Evolutionary conservation across 2,888 invertebrate species (phyloP).

Genomic region (Onchidella celtica): DNA sequence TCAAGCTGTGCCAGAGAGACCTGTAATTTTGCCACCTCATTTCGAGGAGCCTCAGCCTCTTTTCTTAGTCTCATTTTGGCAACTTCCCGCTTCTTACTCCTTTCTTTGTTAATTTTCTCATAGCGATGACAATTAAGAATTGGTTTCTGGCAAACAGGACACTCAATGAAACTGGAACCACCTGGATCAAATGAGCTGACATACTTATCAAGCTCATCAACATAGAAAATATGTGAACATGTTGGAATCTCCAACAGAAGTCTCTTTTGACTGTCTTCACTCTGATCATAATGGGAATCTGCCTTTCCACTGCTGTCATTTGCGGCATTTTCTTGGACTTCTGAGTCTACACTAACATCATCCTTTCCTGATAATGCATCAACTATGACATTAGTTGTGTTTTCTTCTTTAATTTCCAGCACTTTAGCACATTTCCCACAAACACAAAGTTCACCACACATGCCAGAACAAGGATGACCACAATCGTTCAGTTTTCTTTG

Average conservation of each 20-base stretch:
- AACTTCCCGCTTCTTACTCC: slow-evolving; percentile 7
- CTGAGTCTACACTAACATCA: not conserved
- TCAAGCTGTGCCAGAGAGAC: not conserved
- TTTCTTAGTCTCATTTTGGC: not conserved
- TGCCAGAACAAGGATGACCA: slow-evolving; percentile 35
- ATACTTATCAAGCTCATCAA: slow-evolving; percentile 41
- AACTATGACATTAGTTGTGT: not conserved
- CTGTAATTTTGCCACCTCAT: slow-evolving; percentile 60
- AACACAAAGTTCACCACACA: slow-evolving; percentile 49
- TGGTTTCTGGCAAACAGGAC: slow-evolving; percentile 38
- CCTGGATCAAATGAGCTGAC: slow-evolving; percentile 29
- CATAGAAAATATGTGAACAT: slow-evolving; percentile 46
- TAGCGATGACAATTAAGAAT: slow-evolving; percentile 39
- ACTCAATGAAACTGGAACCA: slow-evolving; percentile 16
- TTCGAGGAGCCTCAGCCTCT: not conserved
- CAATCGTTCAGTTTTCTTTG: not conserved
- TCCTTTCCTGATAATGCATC: not conserved
- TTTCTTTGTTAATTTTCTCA: slow-evolving; percentile 26
- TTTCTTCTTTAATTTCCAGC: slow-evolving; percentile 37
- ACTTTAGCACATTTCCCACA: slow-evolving; percentile 34
- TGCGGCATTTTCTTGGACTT: not conserved
- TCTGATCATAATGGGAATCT: slow-evolving; percentile 59
- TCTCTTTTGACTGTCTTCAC: slow-evolving; percentile 52
- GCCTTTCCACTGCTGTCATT: not conserved
- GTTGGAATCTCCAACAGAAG: slow-evolving; percentile 35